Evolutionary conservation across 2,113 vertebrate genomes (phyloP), one percentile per base, ranked within the genome.

Genomic region (Oenanthe melanoleuca): DNA sequence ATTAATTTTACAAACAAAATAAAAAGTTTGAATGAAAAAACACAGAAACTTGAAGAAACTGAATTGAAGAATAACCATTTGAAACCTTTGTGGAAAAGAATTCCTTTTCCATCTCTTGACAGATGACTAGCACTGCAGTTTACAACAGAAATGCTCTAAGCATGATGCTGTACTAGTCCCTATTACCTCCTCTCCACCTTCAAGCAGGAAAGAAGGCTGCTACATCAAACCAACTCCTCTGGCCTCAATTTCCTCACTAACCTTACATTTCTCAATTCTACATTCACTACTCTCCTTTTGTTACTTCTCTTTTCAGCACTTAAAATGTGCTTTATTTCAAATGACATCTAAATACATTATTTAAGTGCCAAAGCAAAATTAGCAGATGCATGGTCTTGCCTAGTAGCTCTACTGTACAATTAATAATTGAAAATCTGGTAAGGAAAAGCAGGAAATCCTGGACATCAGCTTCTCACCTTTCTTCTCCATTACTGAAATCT

Each of bases 151-250:
- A 66, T 33, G 50, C 60, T 70, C 17, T 37, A 63, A 83, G 33
- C 47, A 11, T 31, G 38, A 59, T 25, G 38, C 67, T 83, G 29
- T 19, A 64, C n/a, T 14, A 23, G 34, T 15, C 3, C 3, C 0
- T 19, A 50, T 70, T 33, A 77, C 20, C n/a, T 61, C 26, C 69
- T 64, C 42, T 33, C 37, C 80, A 73, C 26, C 42, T 70, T 63
- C 56, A 75, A 70, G 28, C n/a, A 83, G 40, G 16, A 78, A 74
- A 42, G 47, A 22, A 42, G 38, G 5, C 14, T 24, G 23, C 12
- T 13, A n/a, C 0, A 0, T 25, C 4, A 3, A 16, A 52, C 20
- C 5, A 1, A 18, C 15, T 42, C 57, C 25, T 50, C 8, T 61
- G 55, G 45, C 63, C 56, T 47, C 42, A 61, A 9, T 29, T 29